Conservation (phyloP, 2,888 invertebrate species). For the Hydropsyche betteni region DNA sequence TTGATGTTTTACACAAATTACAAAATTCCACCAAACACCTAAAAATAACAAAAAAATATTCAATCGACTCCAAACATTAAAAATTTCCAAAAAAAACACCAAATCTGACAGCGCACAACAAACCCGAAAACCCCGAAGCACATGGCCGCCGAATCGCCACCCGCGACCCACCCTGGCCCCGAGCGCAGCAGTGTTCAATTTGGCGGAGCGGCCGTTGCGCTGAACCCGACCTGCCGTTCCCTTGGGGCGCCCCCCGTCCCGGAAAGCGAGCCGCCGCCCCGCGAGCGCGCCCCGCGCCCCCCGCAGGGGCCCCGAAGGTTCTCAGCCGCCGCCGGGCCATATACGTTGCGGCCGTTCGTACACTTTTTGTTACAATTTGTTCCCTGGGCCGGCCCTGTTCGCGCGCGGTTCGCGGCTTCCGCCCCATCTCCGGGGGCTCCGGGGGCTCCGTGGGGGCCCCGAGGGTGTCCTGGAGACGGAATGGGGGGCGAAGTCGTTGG, state of each 20-base stretch:
- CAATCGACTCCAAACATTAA: too few relatives aligned
- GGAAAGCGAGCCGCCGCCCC: not conserved
- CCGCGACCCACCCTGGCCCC: not conserved
- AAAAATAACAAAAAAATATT: too few relatives aligned
- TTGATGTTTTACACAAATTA: too few relatives aligned
- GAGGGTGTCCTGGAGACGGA: not conserved
- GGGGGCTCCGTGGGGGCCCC: too few relatives aligned
- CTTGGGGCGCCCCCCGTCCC: too few relatives aligned
- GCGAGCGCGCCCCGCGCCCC: not conserved
- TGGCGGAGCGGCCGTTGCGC: slow-evolving; percentile 2
- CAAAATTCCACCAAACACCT: too few relatives aligned
- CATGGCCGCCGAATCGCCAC: not conserved
- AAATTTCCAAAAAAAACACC: too few relatives aligned
- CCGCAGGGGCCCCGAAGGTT: not conserved
- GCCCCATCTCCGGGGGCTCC: not conserved
- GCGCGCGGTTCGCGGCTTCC: not conserved
- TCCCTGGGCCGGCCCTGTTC: not conserved
- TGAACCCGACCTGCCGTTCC: not conserved
- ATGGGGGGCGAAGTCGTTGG: not conserved
- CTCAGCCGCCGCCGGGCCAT: not conserved
- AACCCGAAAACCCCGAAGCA: not conserved
- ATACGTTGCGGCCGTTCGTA: not conserved
- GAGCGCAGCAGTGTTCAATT: not conserved
- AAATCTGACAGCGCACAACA: not conserved
- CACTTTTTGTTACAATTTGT: not conserved